A percentile compares a stretch with the other conserved stretches of the same genome.
Conservation (phyloP, 2,113 vertebrate genomes). For the Egretta garzetta region DNA sequence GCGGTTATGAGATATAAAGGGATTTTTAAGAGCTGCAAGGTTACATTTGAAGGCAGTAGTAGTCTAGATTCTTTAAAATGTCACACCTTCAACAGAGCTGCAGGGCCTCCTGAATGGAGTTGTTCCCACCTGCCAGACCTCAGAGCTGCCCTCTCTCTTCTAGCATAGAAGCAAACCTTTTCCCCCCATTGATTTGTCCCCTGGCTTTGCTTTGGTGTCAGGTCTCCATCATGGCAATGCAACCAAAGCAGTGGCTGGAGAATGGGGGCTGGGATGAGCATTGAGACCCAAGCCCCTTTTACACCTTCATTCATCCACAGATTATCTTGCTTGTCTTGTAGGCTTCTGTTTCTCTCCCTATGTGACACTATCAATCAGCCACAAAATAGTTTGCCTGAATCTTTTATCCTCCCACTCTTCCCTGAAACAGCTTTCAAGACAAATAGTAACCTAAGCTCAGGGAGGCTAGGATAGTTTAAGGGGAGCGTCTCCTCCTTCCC, state of each 20-base stretch:
- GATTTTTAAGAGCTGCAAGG: not conserved
- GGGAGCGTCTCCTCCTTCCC: not conserved
- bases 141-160: not conserved
- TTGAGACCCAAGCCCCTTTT: not conserved
- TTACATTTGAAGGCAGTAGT: not conserved
- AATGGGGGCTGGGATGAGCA: not conserved
- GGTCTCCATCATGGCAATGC: not conserved
- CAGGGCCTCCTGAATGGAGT: not conserved
- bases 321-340: not conserved
- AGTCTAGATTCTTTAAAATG: not conserved
- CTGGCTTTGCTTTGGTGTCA: not conserved
- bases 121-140: not conserved
- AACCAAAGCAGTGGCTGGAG: not conserved
- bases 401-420: not conserved
- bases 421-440: not conserved
- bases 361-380: not conserved
- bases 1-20: not conserved
- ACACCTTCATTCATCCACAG: not conserved
- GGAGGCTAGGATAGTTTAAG: not conserved
- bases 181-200: accelerated
- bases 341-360: not conserved
- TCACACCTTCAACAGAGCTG: not conserved
- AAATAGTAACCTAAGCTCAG: not conserved
- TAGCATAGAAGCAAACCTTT: not conserved
- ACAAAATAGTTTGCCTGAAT: not conserved